These are phyloP conservation scores for Scaptomyza flava DNA, from an alignment of 2,888 invertebrate genomes.

Conservation along the genomic window DNA sequence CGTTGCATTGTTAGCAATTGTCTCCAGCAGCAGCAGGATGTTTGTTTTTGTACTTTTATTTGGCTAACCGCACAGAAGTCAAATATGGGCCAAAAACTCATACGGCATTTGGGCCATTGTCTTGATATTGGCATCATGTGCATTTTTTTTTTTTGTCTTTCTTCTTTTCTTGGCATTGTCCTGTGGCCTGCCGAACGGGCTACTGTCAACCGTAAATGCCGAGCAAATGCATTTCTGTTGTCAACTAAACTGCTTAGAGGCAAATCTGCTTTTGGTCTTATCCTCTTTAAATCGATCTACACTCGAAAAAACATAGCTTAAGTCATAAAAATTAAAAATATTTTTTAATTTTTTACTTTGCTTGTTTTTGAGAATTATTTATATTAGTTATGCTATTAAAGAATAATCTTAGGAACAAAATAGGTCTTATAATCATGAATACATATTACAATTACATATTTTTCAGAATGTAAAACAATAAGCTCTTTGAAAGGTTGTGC, in stretches of 20 bases:
- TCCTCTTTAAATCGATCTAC: background rate
- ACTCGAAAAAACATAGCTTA: background rate
- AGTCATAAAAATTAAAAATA: too few species aligned
- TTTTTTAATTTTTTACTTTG: too few species aligned
- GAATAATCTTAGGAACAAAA: too few species aligned
- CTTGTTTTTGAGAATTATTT: too few species aligned
- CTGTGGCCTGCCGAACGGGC: conserved; percentile 15
- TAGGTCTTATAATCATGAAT: too few species aligned
- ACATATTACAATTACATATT: too few species aligned
- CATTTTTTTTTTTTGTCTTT: conserved; percentile 3
- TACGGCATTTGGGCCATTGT: conserved; percentile 34
- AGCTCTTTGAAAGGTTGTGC: too few species aligned
- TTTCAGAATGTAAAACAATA: too few species aligned
- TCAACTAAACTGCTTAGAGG: conserved; percentile 28
- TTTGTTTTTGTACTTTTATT: conserved; percentile 31
- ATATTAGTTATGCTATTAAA: too few species aligned
- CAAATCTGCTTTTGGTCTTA: conserved; percentile 20
- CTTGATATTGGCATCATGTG: conserved; percentile 1
- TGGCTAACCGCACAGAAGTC: conserved; percentile 77
- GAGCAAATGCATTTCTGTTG: conserved; percentile 49
- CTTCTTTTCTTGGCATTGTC: conserved; percentile 20
- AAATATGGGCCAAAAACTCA: conserved; percentile 57
- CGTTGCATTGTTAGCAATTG: conserved; percentile 21
- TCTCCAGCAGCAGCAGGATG: conserved; percentile 41
- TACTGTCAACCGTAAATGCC: conserved; percentile 28